These are phyloP conservation scores for Mercenaria mercenaria DNA, from an alignment of 1,140 invertebrate species.

Conservation along the genomic window DNA sequence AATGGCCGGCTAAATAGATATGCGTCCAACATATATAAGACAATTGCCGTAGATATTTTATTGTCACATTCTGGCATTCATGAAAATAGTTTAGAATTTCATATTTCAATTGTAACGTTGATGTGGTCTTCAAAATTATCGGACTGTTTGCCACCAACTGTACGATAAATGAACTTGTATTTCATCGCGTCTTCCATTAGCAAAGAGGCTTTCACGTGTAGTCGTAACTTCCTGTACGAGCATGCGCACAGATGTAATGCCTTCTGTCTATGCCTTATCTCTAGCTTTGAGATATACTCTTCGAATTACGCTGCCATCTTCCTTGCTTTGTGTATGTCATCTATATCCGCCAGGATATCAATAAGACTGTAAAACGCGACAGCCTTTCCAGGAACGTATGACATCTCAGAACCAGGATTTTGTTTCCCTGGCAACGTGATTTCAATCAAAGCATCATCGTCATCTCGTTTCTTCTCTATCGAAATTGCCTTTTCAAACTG, in stretches of 20 bases:
- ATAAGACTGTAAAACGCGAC: slow-evolving; percentile 15
- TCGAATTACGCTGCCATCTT: neutral
- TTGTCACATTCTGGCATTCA: neutral
- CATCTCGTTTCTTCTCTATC: slow-evolving; percentile 26
- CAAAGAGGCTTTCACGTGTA: neutral
- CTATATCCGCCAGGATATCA: neutral
- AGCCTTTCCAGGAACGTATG: slow-evolving; percentile 22
- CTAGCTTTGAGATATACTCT: neutral
- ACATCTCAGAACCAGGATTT: neutral
- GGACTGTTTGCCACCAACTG: too few relatives aligned
- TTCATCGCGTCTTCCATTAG: neutral
- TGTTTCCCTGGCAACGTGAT: slow-evolving; percentile 18
- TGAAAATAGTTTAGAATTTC: neutral
- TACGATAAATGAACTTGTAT: neutral
- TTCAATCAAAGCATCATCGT: slow-evolving; percentile 59
- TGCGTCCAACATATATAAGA: too few relatives aligned
- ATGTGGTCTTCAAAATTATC: too few relatives aligned
- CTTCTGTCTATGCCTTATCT: neutral
- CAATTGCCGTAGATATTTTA: too few relatives aligned
- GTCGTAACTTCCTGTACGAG: neutral
- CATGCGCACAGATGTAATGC: neutral
- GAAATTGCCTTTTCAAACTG: slow-evolving; percentile 30
- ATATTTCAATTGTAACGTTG: too few relatives aligned
- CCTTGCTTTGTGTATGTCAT: slow-evolving; percentile 30
- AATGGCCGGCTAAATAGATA: too few relatives aligned